Base-by-base conservation (phyloP, 2,113 vertebrate species). In the Mustela lutreola region DNA sequence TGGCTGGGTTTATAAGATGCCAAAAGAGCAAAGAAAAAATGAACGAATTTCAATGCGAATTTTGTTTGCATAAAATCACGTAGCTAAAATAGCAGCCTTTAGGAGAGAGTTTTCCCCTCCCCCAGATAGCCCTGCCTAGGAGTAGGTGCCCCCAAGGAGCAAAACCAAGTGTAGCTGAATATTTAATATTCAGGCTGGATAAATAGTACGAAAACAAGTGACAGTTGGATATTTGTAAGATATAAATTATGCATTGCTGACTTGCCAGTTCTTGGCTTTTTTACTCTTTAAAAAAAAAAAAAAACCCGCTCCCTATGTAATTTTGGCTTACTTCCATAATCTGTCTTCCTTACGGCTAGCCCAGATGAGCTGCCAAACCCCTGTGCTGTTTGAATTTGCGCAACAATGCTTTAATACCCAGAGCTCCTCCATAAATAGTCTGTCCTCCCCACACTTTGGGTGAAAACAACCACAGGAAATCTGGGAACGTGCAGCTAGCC, bases 341-440 rank as follows among this genome's bases (percentile, higher is more conserved):
- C 97, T 65, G 75, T 98, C 80, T 98, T 97, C 92, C 98, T 98
- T 97, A 95, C 98, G 98, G 98, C 96, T 88, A 31, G 92, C 86
- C 5, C 33, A 85, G 97, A 98, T 96, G 94, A 98, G 97, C 97
- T 86, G 95, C 97, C 98, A 98, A 98, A 95, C 94, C 98, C 97
- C 89, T 33, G 76, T 98, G 98, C 97, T 60, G 6, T 99, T 98
- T 98, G 98, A 97, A 98, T 98, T 99, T 99, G 98, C 98, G 98
- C 99, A 98, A 98, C 95, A 70, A 93, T 86, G 98, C 98, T 98
- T 98, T 98, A 98, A 98, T 98, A 98, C 98, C 97, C 98, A 89
- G 97, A 98, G 98, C 97, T 98, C 98, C 98, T 99, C 98, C 98
- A 98, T 98, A 99, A 99, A 99, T 99, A 99, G 98, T 97, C 92